These are phyloP conservation scores for Gephyroberyx darwinii DNA, from an alignment of 2,797 vertebrate genomes.

Conservation along the genomic window DNA sequence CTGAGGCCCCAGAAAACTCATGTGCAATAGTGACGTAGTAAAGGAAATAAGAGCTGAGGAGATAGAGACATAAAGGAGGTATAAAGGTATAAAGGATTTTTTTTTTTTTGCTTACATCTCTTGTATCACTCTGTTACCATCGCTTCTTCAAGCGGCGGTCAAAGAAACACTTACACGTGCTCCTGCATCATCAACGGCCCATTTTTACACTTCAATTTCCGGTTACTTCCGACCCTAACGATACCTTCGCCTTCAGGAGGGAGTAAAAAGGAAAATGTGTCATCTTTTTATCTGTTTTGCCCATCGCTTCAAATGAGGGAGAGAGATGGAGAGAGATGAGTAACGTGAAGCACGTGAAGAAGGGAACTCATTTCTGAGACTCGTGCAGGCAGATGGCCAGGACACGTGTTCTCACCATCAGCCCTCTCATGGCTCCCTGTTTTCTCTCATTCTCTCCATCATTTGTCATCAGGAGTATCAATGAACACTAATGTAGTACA, in stretches of 20 bases:
- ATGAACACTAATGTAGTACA: no score
- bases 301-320: constrained; percentile 6
- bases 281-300: constrained; percentile 8
- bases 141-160: neutral
- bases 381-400: constrained; percentile 8
- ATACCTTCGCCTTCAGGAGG: constrained; percentile 5
- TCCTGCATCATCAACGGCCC: neutral
- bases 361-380: constrained; percentile 27
- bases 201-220: constrained; percentile 49
- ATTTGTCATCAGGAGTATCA: no score
- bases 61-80: no score
- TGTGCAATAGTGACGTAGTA: neutral
- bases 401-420: constrained; percentile 25
- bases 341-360: constrained; percentile 36
- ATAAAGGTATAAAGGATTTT: neutral
- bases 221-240: constrained; percentile 1
- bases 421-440: neutral
- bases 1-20: no score
- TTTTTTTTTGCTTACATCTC: neutral
- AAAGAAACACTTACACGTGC: neutral
- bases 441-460: neutral
- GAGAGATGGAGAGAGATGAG: constrained; percentile 23
- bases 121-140: neutral
- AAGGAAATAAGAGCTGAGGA: neutral
- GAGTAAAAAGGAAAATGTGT: neutral